Evolutionary conservation across 35 echinoderm and acorn worm species (phyloP).

Genomic region (Patiria miniata): DNA sequence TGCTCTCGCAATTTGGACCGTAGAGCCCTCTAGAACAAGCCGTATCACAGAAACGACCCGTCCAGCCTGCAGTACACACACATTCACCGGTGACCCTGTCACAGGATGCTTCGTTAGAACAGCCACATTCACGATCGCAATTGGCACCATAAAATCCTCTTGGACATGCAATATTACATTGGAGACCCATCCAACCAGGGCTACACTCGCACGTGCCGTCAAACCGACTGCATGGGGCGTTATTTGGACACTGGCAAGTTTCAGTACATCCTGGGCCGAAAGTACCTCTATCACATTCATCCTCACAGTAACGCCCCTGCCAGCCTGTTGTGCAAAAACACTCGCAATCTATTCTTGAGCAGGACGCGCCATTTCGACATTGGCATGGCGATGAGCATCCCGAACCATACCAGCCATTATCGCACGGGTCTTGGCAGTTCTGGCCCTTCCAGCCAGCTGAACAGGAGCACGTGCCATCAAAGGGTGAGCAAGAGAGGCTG

Average conservation of each 20-base stretch:
- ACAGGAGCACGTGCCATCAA: slow-evolving; percentile 85
- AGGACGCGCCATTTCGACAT: slow-evolving; percentile 73
- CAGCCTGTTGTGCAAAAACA: slow-evolving; percentile 79
- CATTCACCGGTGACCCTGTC: slow-evolving; percentile 81
- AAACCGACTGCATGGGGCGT: slow-evolving; percentile 53
- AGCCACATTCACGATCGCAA: slow-evolving; percentile 66
- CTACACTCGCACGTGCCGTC: slow-evolving; percentile 52
- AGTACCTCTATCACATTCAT: slow-evolving; percentile 42
- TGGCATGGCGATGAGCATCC: slow-evolving; percentile 66
- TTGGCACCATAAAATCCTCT: slow-evolving; percentile 57
- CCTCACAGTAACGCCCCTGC: slow-evolving; percentile 51
- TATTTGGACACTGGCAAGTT: slow-evolving; percentile 78
- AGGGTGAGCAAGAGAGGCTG: slow-evolving; percentile 56
- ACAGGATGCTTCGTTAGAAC: slow-evolving; percentile 66
- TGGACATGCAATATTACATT: slow-evolving; percentile 27
- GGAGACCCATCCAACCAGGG: slow-evolving; percentile 45
- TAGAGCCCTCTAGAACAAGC: slow-evolving; percentile 59
- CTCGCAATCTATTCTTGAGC: slow-evolving; percentile 44
- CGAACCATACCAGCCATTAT: slow-evolving; percentile 44
- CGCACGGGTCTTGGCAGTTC: slow-evolving; percentile 36
- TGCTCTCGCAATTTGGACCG: slow-evolving; percentile 58
- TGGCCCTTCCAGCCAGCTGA: slow-evolving; percentile 61
- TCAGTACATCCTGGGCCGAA: slow-evolving; percentile 51
- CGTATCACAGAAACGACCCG: slow-evolving; percentile 47
- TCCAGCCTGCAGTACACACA: slow-evolving; percentile 70